phyloP scores from a whole-genome alignment of 1,140 invertebrate species.

The Drosophila chauvacae region DNA sequence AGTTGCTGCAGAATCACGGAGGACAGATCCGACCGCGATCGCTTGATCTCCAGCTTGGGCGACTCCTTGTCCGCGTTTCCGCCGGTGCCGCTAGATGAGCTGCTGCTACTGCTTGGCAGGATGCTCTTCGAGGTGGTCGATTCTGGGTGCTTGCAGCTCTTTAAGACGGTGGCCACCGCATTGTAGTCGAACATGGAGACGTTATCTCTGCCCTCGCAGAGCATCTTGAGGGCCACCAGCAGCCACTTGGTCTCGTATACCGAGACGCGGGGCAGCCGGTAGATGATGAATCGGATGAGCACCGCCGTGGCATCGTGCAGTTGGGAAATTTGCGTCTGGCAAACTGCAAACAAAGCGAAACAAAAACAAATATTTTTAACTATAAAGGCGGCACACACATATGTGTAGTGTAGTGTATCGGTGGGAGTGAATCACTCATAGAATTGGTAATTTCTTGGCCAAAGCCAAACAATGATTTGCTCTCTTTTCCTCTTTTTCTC shows the following conservation, averaged over 20 bases:
- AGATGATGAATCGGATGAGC: slow-evolving; percentile 79
- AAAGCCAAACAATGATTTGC: slow-evolving; percentile 25
- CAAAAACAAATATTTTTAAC: slow-evolving; percentile 8
- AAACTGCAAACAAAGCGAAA: slow-evolving; percentile 85
- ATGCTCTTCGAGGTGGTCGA: slow-evolving; percentile 62
- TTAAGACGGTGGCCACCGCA: slow-evolving; percentile 67
- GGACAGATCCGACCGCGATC: slow-evolving; percentile 87
- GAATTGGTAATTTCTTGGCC: slow-evolving; percentile 32
- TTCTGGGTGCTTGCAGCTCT: slow-evolving; percentile 76
- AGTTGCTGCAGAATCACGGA: slow-evolving; percentile 88
- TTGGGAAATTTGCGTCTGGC: slow-evolving; percentile 87
- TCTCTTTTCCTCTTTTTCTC: not conserved
- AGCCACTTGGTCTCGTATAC: slow-evolving; percentile 80
- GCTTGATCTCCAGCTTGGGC: slow-evolving; percentile 86
- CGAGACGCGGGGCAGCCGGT: slow-evolving; percentile 69
- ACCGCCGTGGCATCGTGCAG: slow-evolving; percentile 77
- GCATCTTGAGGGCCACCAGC: slow-evolving; percentile 75
- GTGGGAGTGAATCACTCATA: slow-evolving; percentile 28
- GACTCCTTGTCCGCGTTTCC: slow-evolving; percentile 86
- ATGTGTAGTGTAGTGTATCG: not conserved
- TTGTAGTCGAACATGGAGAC: slow-evolving; percentile 68
- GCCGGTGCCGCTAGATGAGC: slow-evolving; percentile 32
- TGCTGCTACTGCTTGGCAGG: slow-evolving; percentile 69
- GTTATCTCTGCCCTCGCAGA: slow-evolving; percentile 70
- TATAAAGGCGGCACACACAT: slow-evolving; percentile 6